Conservation (phyloP, 2,888 invertebrate species). For the Phymatocera aterrima region DNA sequence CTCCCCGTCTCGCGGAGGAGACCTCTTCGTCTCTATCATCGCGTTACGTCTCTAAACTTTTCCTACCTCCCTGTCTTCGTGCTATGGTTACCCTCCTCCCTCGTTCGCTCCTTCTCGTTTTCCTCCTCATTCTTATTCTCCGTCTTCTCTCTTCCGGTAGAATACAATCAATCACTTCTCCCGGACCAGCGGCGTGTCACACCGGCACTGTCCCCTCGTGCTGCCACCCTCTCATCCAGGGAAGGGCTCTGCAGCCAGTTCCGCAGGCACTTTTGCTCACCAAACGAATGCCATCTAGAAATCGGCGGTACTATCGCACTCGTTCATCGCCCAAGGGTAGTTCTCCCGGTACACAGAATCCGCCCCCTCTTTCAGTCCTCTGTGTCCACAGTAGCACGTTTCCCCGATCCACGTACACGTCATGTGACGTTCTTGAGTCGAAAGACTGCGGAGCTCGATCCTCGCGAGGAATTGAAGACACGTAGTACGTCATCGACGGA, state of each 20-base stretch:
- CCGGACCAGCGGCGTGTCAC: constrained; percentile 71
- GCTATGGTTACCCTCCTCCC: constrained; percentile 45
- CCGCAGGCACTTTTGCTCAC: not conserved
- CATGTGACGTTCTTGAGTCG: constrained; percentile 23
- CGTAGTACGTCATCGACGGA: constrained; percentile 18
- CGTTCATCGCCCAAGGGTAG: constrained; percentile 30
- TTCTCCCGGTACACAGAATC: not conserved
- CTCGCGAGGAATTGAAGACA: not conserved
- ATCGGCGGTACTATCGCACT: constrained; percentile 32
- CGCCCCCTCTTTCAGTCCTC: not conserved
- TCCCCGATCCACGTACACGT: not conserved
- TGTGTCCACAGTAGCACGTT: constrained; percentile 22
- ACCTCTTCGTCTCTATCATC: constrained; percentile 68
- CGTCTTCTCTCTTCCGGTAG: constrained; percentile 69
- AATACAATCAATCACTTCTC: constrained; percentile 74
- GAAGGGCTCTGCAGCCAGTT: constrained; percentile 18
- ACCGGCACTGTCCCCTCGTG: constrained; percentile 70
- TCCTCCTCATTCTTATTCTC: constrained; percentile 53
- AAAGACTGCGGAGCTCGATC: not conserved
- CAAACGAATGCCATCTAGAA: constrained; percentile 40
- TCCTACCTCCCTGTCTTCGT: constrained; percentile 50
- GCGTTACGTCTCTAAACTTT: constrained; percentile 53
- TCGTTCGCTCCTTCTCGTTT: constrained; percentile 52
- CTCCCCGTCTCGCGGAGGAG: constrained; percentile 66
- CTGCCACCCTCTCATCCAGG: constrained; percentile 61